Evolutionary conservation across 2,888 invertebrate genomes (phyloP).

Genomic region (Spialia ferax): DNA sequence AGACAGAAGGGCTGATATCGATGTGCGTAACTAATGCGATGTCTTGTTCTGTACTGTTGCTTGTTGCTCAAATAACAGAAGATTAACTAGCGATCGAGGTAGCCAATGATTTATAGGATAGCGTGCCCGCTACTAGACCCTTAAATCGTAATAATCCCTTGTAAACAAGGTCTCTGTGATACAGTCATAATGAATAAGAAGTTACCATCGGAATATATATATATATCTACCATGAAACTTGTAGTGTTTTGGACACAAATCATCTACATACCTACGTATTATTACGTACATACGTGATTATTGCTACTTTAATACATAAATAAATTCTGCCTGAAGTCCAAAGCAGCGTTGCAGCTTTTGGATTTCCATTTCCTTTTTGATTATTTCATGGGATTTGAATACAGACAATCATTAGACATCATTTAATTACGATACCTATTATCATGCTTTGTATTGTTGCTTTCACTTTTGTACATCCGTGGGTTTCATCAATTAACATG

Average conservation of each 20-base stretch:
- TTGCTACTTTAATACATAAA: too few species aligned
- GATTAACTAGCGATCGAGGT: conserved; percentile 3
- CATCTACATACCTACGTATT: too few species aligned
- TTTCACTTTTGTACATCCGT: conserved; percentile 19
- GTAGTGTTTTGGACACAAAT: too few species aligned
- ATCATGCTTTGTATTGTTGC: conserved; percentile 1
- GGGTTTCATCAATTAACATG: conserved; percentile 21
- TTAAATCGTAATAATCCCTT: not conserved
- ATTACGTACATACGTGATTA: too few species aligned
- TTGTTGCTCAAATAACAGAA: conserved; percentile 12
- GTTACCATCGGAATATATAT: too few species aligned
- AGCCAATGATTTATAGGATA: not conserved
- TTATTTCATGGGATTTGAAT: too few species aligned
- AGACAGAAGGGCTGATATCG: conserved; percentile 16
- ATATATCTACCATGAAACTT: too few species aligned
- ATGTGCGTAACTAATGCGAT: conserved; percentile 28
- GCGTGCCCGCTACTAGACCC: not conserved
- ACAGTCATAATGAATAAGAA: too few species aligned
- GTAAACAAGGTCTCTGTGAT: too few species aligned
- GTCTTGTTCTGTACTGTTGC: conserved; percentile 6
- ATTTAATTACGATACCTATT: not conserved
- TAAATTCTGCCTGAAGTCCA: too few species aligned
- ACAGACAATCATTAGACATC: not conserved
- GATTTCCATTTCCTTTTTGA: not conserved
- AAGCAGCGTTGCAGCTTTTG: too few species aligned